phyloP scores from a whole-genome alignment of 2,888 invertebrate genomes.

The Aphodius sticticus region DNA sequence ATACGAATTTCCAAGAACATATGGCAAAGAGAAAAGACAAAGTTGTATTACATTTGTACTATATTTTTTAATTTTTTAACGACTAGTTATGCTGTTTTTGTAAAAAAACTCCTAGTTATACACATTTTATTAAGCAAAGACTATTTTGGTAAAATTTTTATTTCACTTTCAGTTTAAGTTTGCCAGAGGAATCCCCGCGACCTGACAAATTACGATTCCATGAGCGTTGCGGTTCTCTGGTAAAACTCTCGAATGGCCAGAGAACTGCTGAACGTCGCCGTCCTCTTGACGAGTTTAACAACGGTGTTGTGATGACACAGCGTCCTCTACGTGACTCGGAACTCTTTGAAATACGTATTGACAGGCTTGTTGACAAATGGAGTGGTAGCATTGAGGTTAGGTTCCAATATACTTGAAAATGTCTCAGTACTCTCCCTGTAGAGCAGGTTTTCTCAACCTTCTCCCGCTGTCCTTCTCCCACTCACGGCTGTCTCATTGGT shows the following conservation, averaged over 20 bases:
- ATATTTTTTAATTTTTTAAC: too few species aligned
- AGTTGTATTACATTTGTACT: too few species aligned
- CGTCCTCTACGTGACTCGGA: constrained; percentile 87
- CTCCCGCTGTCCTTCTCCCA: not conserved
- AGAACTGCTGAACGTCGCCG: constrained; percentile 87
- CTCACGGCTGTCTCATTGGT: not conserved
- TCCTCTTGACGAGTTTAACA: constrained; percentile 93
- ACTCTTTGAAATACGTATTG: constrained; percentile 93
- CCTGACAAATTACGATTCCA: constrained; percentile 83
- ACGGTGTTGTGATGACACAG: constrained; percentile 95
- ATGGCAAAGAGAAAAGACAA: too few species aligned
- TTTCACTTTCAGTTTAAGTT: constrained; percentile 50
- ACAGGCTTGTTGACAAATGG: constrained; percentile 94
- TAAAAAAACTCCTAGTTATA: too few species aligned
- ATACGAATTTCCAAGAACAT: too few species aligned
- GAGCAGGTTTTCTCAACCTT: not conserved
- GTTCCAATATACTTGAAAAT: not conserved
- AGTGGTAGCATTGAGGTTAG: constrained; percentile 86
- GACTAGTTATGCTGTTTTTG: too few species aligned
- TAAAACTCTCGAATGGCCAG: constrained; percentile 83
- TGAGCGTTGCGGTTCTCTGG: constrained; percentile 85
- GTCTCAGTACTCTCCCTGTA: not conserved
- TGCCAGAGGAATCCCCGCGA: constrained; percentile 55
- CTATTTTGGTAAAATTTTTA: too few species aligned
- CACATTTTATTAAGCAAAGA: too few species aligned